Conservation (phyloP, 2,113 vertebrate species). For the Festucalex cinctus region DNA sequence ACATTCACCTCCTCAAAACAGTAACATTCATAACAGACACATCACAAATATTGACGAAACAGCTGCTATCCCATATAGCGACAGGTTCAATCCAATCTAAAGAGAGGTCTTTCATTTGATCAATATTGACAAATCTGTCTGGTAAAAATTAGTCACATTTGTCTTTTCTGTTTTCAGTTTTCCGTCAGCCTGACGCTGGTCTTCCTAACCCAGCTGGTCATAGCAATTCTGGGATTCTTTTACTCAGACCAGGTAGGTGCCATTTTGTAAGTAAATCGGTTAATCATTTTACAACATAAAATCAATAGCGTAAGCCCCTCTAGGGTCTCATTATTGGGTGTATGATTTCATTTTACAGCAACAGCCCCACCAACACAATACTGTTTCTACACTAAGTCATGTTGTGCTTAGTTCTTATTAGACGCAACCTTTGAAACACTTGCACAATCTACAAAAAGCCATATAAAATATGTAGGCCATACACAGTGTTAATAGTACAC, state of each 20-base stretch:
- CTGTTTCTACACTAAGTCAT: not conserved
- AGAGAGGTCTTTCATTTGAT: conserved; percentile 11
- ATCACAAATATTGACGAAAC: conserved; percentile 8
- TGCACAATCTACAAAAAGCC: not conserved
- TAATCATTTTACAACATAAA: not conserved
- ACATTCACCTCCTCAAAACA: conserved; percentile 73
- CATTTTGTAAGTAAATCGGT: not conserved
- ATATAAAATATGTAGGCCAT: not conserved
- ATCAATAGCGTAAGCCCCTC: not conserved
- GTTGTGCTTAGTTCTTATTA: not conserved
- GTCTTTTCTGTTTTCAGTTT: conserved; percentile 58
- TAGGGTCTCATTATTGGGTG: conserved; percentile 14
- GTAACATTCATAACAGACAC: conserved; percentile 59
- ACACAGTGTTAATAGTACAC: too few relatives aligned
- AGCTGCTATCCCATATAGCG: conserved; percentile 1
- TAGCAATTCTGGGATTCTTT: conserved; percentile 74
- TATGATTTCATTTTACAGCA: conserved; percentile 7
- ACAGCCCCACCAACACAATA: not conserved
- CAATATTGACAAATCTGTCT: conserved; percentile 27
- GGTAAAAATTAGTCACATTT: not conserved
- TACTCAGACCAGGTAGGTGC: conserved; percentile 72
- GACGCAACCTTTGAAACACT: not conserved
- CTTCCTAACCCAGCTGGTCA: conserved; percentile 71
- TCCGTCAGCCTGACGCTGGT: conserved; percentile 73
- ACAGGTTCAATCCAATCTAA: conserved; percentile 11